phyloP scores from a whole-genome alignment of 2,797 vertebrate genomes.

The Psittacula echo region DNA sequence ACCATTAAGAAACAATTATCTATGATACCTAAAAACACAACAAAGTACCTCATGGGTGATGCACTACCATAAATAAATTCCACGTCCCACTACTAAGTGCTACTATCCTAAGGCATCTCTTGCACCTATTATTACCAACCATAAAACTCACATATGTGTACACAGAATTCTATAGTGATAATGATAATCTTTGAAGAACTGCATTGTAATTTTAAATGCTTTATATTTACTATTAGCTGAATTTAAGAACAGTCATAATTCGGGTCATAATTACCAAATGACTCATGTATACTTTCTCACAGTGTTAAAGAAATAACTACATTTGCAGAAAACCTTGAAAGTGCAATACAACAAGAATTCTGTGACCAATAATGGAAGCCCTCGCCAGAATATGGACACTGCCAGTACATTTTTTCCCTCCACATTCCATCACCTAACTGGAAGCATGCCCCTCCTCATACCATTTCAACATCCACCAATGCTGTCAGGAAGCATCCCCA shows the following conservation, averaged over 20 bases:
- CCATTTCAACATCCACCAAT: not conserved
- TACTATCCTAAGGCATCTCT: conserved; percentile 2
- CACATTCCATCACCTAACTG: not conserved
- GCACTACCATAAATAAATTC: not conserved
- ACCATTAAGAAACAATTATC: not conserved
- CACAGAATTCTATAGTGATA: conserved; percentile 25
- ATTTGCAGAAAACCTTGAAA: not conserved
- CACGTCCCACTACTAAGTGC: not conserved
- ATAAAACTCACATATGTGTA: conserved; percentile 6
- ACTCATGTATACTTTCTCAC: not conserved
- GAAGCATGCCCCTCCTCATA: not conserved
- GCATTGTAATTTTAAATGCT: conserved; percentile 29
- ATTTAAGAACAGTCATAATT: conserved; percentile 32
- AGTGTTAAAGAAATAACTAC: conserved; percentile 8
- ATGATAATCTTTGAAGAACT: conserved; percentile 27
- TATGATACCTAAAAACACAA: not conserved
- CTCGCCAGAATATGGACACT: not conserved
- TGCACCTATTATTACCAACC: conserved; percentile 17
- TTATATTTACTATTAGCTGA: conserved; percentile 37
- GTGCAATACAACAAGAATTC: not conserved
- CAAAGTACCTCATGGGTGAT: not conserved
- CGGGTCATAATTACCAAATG: conserved; percentile 20
- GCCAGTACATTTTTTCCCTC: not conserved
- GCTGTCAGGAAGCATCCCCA: not conserved
- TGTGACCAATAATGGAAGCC: not conserved